Base-by-base conservation (phyloP, 1,140 invertebrate genomes). In the Dendrolimus punctatus region DNA sequence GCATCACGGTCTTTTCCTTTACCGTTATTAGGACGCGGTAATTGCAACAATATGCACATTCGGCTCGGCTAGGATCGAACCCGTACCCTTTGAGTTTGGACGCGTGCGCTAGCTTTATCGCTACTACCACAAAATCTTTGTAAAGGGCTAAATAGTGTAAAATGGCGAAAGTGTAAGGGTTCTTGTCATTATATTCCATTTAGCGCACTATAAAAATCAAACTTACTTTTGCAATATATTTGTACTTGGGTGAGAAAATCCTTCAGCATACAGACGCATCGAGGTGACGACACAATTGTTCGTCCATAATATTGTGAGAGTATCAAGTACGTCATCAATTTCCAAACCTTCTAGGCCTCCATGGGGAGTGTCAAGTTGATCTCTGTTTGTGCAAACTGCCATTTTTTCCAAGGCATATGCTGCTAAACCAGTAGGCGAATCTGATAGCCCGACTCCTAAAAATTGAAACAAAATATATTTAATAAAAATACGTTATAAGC, bases 321-420 rank as follows among this genome's bases (percentile, higher is more conserved):
- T 96, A 58, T 96, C 96, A n/a, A 98, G 73, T 2, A 98, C 77
- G 60, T 96, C 93, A 57, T 95, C 93, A 23, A 94, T 65, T 4
- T 89, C 88, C 49, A 91, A 88, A 56, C 90, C 90, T 0, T 88
- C 88, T 0, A 97, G 65, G 3, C 94, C 95, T 4, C 95, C 95
- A 75, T 97, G 94, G 0, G 87, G 73, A 8, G 90, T 83, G 23
- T 89, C 60, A 59, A 84, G 83, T 59, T 89, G 91, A 2, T 88
- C 77, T 0, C 68, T 54, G 73, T 96, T 92, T 1, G 93, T 95
- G 90, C 92, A 93, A 0, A 92, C 81, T 6, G 91, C 93, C 70
- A 96, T 96, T 79, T 97, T 97, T 75, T 98, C 96, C 4, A 96
- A 87, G 7, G 96, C 91, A 63, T 96, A 97, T 1, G 91, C 93